Conservation (phyloP, 1,140 invertebrate species). For the Leptopilina clavipes region DNA sequence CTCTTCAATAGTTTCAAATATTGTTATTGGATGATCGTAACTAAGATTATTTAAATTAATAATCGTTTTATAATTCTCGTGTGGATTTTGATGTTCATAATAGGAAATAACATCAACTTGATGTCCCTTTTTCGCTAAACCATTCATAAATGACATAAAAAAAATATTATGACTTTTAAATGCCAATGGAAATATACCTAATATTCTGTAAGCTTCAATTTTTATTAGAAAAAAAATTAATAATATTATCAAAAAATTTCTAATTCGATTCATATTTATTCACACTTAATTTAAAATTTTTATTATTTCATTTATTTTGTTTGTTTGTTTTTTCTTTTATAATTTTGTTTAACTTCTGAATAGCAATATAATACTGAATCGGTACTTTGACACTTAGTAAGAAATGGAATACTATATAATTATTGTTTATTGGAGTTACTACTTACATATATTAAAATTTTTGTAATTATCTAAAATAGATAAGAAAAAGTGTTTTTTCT, state of each 20-base stretch:
- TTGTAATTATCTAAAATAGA: too few species aligned
- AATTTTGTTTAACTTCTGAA: too few species aligned
- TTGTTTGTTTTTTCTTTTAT: too few species aligned
- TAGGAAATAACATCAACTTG: slow-evolving; percentile 54
- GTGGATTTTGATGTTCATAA: slow-evolving; percentile 24
- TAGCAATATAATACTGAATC: too few species aligned
- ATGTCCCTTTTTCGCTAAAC: slow-evolving; percentile 69
- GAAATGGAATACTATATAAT: too few species aligned
- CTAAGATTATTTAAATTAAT: not conserved
- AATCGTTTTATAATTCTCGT: slow-evolving; percentile 49
- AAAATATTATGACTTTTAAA: slow-evolving; percentile 66
- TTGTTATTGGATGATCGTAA: not conserved
- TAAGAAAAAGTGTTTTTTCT: too few species aligned
- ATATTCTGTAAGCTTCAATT: slow-evolving; percentile 47
- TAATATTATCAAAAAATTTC: not conserved
- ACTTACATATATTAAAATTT: too few species aligned
- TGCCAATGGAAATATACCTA: slow-evolving; percentile 65
- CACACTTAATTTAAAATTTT: not conserved
- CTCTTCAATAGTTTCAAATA: not conserved
- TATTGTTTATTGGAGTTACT: too few species aligned
- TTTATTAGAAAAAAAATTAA: not conserved
- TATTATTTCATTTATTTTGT: not conserved
- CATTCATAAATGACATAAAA: slow-evolving; percentile 64
- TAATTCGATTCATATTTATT: not conserved
- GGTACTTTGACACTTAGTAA: too few species aligned